Evolutionary conservation across 2,888 invertebrate genomes (phyloP).

Genomic region (Vanessa cardui): DNA sequence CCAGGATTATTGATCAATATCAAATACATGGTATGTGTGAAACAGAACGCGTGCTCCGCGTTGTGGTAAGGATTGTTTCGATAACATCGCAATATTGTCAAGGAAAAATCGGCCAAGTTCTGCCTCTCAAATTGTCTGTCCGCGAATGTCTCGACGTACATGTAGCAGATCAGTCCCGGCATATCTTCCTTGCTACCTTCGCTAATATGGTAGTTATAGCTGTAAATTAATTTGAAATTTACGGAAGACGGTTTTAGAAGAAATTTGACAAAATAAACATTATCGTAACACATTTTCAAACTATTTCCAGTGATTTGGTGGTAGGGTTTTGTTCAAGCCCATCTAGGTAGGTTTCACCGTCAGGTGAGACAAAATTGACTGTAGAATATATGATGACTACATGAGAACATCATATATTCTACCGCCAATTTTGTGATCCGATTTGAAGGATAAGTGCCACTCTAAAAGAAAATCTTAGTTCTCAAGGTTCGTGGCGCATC

Average conservation of each 20-base stretch:
- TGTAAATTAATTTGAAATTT: slow-evolving; percentile 43
- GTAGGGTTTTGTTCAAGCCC: not conserved
- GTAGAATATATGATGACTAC: no score
- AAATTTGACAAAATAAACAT: no score
- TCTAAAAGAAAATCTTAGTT: no score
- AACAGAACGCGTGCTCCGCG: slow-evolving; percentile 85
- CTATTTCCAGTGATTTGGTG: not conserved
- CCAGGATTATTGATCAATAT: slow-evolving; percentile 76
- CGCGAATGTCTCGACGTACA: slow-evolving; percentile 77
- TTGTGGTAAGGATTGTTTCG: slow-evolving; percentile 84
- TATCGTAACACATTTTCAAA: no score
- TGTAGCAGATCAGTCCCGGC: slow-evolving; percentile 78
- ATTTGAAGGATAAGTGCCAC: no score
- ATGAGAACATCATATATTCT: no score
- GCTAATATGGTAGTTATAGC: slow-evolving; percentile 82
- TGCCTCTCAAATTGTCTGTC: slow-evolving; percentile 63
- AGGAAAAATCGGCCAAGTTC: slow-evolving; percentile 71
- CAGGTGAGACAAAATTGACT: no score
- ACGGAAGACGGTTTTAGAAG: no score
- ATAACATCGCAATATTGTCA: slow-evolving; percentile 76
- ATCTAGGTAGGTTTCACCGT: no score
- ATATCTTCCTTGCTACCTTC: slow-evolving; percentile 75
- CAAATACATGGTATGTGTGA: slow-evolving; percentile 84
- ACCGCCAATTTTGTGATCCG: no score
- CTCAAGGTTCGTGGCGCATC: no score